phyloP scores from a whole-genome alignment of 2,888 invertebrate genomes.

The Eupithecia abbreviata region DNA sequence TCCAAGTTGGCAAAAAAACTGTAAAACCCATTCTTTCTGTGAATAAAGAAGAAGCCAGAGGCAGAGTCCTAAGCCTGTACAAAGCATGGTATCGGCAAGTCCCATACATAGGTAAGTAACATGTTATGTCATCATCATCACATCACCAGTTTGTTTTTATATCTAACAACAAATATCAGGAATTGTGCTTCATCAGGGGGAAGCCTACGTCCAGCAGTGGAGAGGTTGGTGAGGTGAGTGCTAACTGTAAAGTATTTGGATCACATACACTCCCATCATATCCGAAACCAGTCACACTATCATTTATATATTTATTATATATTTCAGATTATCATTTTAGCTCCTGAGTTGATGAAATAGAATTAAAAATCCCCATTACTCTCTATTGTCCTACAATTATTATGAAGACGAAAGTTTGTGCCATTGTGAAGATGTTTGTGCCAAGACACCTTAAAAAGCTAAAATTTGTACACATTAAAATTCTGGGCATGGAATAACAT shows the following conservation, averaged over 20 bases:
- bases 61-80: conserved; percentile 93
- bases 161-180: background rate
- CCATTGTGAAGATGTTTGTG: no score
- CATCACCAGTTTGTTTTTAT: background rate
- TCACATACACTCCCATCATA: background rate
- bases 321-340: background rate
- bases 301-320: no score
- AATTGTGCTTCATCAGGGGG: background rate
- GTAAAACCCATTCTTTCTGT: conserved; percentile 94
- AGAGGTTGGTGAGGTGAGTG: background rate
- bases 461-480: no score
- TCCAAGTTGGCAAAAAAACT: conserved; percentile 83
- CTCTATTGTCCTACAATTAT: background rate
- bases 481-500: no score
- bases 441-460: no score
- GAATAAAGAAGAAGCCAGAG: conserved; percentile 89
- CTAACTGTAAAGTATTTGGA: background rate
- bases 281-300: background rate
- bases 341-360: background rate
- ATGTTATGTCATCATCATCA: conserved; percentile 80
- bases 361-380: background rate
- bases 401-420: no score
- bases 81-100: conserved; percentile 97
- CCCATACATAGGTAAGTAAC: conserved; percentile 91
- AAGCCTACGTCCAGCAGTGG: no score